Percentiles rank a stretch among this genome's conserved stretches.
Conservation (phyloP, 2,888 invertebrate genomes). For the Idaea dimidiata region DNA sequence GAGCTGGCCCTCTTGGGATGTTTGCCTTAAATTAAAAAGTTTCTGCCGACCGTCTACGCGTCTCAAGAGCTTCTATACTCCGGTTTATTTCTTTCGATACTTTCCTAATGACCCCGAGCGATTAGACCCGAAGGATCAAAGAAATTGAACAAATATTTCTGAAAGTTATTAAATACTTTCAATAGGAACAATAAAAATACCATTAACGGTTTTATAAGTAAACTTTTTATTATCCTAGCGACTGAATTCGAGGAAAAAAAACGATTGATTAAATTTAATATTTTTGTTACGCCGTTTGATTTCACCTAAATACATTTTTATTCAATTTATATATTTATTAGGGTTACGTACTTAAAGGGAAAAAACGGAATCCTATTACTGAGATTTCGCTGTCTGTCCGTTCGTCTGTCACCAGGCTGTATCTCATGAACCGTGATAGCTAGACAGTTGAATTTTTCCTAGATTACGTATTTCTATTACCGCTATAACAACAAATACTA, state of each 20-base stretch:
- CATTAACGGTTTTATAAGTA: constrained; percentile 19
- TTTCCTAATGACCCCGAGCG: constrained; percentile 60
- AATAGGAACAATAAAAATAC: not conserved
- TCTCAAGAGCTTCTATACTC: constrained; percentile 47
- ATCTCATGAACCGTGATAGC: too few relatives aligned
- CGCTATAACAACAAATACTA: too few relatives aligned
- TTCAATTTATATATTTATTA: too few relatives aligned
- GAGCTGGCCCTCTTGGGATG: constrained; percentile 54
- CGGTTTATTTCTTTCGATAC: constrained; percentile 55
- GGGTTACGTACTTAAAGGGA: too few relatives aligned
- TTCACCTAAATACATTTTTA: too few relatives aligned
- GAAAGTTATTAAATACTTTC: constrained; percentile 29
- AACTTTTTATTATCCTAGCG: constrained; percentile 15
- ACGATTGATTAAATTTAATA: not conserved
- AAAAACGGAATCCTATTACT: too few relatives aligned
- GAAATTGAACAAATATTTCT: constrained; percentile 30
- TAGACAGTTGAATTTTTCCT: too few relatives aligned
- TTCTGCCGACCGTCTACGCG: constrained; percentile 49
- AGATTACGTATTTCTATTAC: too few relatives aligned
- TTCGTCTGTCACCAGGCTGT: too few relatives aligned
- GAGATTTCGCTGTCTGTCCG: too few relatives aligned
- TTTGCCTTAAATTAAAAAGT: constrained; percentile 72
- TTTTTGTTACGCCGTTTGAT: too few relatives aligned
- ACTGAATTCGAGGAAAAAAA: not conserved
- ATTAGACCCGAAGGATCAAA: constrained; percentile 46